Base-by-base conservation (phyloP, 2,113 vertebrate genomes). In the Oplegnathus fasciatus region DNA sequence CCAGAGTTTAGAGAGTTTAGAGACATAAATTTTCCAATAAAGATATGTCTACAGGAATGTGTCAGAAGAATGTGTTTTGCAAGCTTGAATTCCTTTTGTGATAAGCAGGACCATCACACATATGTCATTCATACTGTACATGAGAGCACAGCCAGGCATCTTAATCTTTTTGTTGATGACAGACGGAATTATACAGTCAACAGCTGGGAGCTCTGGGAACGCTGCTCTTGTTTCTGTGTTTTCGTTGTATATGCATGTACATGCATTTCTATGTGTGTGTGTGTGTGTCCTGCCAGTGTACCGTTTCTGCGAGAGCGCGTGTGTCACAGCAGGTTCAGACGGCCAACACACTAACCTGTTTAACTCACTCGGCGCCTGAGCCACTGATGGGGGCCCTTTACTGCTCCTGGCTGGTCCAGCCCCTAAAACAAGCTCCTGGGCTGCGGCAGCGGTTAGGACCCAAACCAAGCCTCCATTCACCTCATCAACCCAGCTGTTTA, bases 401-500 rank as follows among this genome's bases (percentile, higher is more conserved):
- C 89, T 77, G 71, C 91, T 89, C 66, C 82, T 4, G 82, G 68
- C 69, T 42, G 86, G 83, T 87, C 86, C 91, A 83, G 81, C 93
- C 92, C 93, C 90, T 91, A 93, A 93, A 94, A 93, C 87, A 94
- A 92, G 93, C 93, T 91, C 81, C 72, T 50, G 61, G 77, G 86
- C 79, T 85, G 86, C 70, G 52, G 82, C 91, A 72, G 94, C 80
- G 87, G 94, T 95, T 83, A 86, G 80, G 61, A 83, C 85, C 90
- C 75, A 91, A 93, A 94, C 94, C 94, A 93, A 93, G 93, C 90
- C 76, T 88, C 93, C 87, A 94, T 96, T 95, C 95, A 95, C 88
- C 92, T 92, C 83, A 80, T 89, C 77, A 84, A 81, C 69, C 58
- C 77, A 34, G 89, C 89, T 92, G 94, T 95, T 95, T 95, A 94